Evolutionary conservation across 2,797 vertebrate genomes (phyloP).

Genomic region (Tolypeutes matacus): DNA sequence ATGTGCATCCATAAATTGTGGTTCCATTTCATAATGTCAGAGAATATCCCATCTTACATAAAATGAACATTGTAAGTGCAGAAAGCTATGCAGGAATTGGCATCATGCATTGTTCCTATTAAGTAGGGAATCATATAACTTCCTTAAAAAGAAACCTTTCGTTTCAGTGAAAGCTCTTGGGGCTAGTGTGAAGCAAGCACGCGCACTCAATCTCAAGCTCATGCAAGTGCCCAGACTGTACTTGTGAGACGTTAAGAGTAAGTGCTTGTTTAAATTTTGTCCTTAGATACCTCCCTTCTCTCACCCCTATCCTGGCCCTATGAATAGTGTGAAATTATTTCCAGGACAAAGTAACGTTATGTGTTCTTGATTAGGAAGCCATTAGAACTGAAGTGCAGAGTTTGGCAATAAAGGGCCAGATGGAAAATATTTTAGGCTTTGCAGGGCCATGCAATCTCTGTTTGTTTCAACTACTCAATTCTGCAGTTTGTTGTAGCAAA

Average conservation of each 20-base stretch:
- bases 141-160: neutral
- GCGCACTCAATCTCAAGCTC: neutral
- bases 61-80: neutral
- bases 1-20: too few relatives aligned
- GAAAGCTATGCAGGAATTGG: neutral
- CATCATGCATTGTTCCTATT: neutral
- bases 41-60: neutral
- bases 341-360: neutral
- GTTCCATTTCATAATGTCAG: neutral
- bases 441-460: neutral
- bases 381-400: neutral
- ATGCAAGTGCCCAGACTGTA: neutral
- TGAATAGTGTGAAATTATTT: neutral
- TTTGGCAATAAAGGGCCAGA: slow-evolving; percentile 38
- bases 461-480: neutral
- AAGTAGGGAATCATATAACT: neutral
- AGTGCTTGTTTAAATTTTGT: neutral
- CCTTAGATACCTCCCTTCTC: neutral
- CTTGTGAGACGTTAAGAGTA: neutral
- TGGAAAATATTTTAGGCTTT: slow-evolving; percentile 45
- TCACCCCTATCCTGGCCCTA: neutral
- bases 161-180: neutral
- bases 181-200: neutral
- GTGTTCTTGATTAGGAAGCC: neutral
- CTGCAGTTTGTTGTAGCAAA: neutral